Base-by-base conservation (phyloP, 2,888 invertebrate genomes). In the Megamerina dolium region DNA sequence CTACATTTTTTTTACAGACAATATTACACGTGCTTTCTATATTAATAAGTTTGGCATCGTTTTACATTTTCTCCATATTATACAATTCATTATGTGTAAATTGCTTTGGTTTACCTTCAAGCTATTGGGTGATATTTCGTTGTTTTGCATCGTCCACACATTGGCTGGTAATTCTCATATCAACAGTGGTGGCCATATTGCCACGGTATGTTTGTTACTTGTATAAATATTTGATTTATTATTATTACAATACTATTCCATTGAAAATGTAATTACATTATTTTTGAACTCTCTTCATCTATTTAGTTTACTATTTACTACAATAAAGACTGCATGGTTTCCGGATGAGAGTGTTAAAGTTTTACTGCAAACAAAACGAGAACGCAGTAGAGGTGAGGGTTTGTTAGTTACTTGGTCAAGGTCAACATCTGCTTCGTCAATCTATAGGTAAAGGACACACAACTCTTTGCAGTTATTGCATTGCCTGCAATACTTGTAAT, bases 41-140 rank as follows among this genome's bases (percentile, higher is more conserved):
- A 62, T 59, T 82, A 40, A 75, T 86, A 19, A 95, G 94, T 49
- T 75, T 95, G 59, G 75, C 79, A 32, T 75, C 85, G 48, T 95
- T 88, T 76, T 89, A 88, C 72, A 74, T 80, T 56, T 86, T 93
- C 71, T 87, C 90, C 48, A 74, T 94, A 45, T 64, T 87, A 38
- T 93, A 92, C 75, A 89, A 93, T 74, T 77, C 83, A 9, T 70
- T 88, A 53, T 88, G 89, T 68, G 80, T 87, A 51, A 79, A 81
- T 55, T 88, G 89, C 70, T 81, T 87, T 68, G 84, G 83, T 44
- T 75, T 93, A 58, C 87, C 90, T 29, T 88, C 89, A 58, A 92
- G 89, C 19, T 91, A 85, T 71, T 85, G 85, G 83, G 87, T 93
- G 42, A 84, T 92, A 72, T 82, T 85, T 65, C 78, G 80, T 63